A percentile compares a stretch with the other conserved stretches of the same genome.
These are phyloP conservation scores for Numenius arquata DNA, from an alignment of 2,113 vertebrate species.

Conservation along the genomic window DNA sequence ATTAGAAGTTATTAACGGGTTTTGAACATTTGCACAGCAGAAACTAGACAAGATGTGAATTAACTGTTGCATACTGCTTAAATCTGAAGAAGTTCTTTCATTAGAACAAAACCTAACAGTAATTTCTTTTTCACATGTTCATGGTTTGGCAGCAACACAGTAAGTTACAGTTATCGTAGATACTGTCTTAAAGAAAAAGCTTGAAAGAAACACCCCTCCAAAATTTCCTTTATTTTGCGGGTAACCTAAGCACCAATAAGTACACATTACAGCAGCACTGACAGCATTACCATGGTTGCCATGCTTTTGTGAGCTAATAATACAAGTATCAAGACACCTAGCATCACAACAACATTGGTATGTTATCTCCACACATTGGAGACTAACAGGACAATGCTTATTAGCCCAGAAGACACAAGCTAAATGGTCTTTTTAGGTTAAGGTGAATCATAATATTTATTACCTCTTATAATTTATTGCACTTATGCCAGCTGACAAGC, in stretches of 20 bases:
- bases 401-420: neutral
- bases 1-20: neutral
- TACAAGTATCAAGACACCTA: neutral
- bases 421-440: neutral
- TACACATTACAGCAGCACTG: neutral
- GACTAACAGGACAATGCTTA: neutral
- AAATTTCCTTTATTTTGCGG: neutral
- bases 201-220: neutral
- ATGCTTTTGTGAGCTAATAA: neutral
- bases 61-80: neutral
- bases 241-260: neutral
- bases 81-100: neutral
- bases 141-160: neutral
- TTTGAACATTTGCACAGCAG: neutral
- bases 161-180: neutral
- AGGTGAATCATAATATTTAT: neutral
- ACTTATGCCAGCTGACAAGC: neutral
- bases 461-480: neutral
- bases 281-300: neutral
- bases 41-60: conserved; percentile 19
- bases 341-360: neutral
- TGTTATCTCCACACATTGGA: neutral
- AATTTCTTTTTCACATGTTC: neutral
- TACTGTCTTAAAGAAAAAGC: neutral
- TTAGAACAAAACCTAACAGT: neutral